Base-by-base conservation (phyloP, 2,113 vertebrate species). In the Syngnathus scovelli region DNA sequence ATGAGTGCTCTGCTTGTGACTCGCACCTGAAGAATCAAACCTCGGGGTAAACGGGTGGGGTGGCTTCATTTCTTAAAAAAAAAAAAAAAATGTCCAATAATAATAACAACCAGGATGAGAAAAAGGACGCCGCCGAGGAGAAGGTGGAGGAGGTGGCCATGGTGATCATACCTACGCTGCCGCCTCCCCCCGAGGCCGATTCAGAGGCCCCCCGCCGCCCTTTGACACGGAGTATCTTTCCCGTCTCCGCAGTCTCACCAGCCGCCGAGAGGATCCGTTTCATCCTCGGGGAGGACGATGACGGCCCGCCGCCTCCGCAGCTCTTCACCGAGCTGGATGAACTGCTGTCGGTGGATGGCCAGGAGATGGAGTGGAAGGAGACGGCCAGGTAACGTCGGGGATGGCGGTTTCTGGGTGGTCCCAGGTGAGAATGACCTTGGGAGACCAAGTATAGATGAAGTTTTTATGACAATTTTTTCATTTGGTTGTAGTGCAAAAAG, bases 351-450 rank as follows among this genome's bases (percentile, higher is more conserved):
- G 88, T 95, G 61, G 96, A 99, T 1, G 97, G 97, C 7, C 96
- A 98, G 81, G 95, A 98, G 86, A 95, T 98, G 96, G 97, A 99
- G 62, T 98, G 97, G 97, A 97, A 98, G 83, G 97, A 99, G 86
- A 98, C 96, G 0, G 97, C 97, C 23, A 96, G 97, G 97, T 98
- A 92, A 89, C 19, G 18, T 8, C 18, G 13, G 21, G 4, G 52
- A 23, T 7, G 6, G 48, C 18, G 16, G 11, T 48, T 48, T 18
- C 12, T 1, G 46, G 15, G 46, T 18, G 46, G 46, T 48, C 46
- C 46, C 46, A 18, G 46, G 46, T 48, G 46, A 48, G 15, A 15
- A 18, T 48, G 46, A 48, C 15, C 46, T 18, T 48, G 46, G 5
- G 46, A 48, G 46, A 3, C 16, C 46, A 48, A 48, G 12, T 48